These are phyloP conservation scores for Lordiphosa stackelbergi DNA, from an alignment of 1,140 invertebrate genomes.

Conservation along the genomic window DNA sequence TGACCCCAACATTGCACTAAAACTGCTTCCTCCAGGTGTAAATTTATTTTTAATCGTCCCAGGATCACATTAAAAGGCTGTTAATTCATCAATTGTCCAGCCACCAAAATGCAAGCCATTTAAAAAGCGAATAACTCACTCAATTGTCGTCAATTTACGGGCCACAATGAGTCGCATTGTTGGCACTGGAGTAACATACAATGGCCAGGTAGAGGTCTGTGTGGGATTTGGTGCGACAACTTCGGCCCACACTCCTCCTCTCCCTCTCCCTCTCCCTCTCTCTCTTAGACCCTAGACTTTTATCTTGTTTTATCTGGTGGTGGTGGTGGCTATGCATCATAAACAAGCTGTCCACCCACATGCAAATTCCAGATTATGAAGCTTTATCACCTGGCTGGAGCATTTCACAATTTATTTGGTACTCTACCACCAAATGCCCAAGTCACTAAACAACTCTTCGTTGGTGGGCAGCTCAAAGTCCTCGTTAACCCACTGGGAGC, in stretches of 20 bases:
- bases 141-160: conserved; percentile 63
- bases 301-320: conserved; percentile 58
- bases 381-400: conserved; percentile 22
- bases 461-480: conserved; percentile 69
- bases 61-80: conserved; percentile 37
- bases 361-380: conserved; percentile 45
- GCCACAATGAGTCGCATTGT: conserved; percentile 55
- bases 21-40: conserved; percentile 6
- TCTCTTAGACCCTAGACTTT: conserved; percentile 33
- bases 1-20: no score
- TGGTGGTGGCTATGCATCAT: conserved; percentile 48
- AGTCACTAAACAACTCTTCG: conserved; percentile 70
- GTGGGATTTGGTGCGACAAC: conserved; percentile 45
- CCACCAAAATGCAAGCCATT: conserved; percentile 3
- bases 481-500: conserved; percentile 71
- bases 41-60: conserved; percentile 34
- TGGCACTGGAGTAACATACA: conserved; percentile 23
- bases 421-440: conserved; percentile 72
- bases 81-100: conserved; percentile 32
- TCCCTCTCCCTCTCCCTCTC: background rate
- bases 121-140: conserved; percentile 30
- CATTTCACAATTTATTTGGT: conserved; percentile 20
- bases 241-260: conserved; percentile 21
- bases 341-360: conserved; percentile 46
- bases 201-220: conserved; percentile 15